Evolutionary conservation across 2,797 vertebrate species (phyloP).

Genomic region (Coranthus polyacanthus): DNA sequence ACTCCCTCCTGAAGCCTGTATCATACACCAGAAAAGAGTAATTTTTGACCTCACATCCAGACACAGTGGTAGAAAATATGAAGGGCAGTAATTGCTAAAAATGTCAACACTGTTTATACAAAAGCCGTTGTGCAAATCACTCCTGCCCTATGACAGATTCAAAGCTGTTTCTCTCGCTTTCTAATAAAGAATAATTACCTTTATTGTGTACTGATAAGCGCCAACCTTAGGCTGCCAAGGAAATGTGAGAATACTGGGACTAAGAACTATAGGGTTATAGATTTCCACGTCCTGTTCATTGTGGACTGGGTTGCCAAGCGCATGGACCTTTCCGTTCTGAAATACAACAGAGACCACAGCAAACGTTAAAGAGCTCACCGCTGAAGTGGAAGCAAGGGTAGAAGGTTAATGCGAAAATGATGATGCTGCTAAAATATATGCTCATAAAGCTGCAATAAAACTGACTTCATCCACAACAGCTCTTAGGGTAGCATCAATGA

Average conservation of each 20-base stretch:
- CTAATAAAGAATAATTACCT: constrained; percentile 81
- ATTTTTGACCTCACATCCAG: not conserved
- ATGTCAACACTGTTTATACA: not conserved
- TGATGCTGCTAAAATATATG: constrained; percentile 7
- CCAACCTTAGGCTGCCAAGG: constrained; percentile 96
- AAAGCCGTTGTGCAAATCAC: not conserved
- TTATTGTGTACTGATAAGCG: constrained; percentile 93
- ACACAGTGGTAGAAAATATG: not conserved
- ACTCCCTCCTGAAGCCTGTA: constrained; percentile 93
- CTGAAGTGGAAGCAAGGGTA: not conserved
- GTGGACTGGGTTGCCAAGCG: constrained; percentile 86
- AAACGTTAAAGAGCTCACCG: constrained; percentile 12
- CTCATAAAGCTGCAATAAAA: constrained; percentile 19
- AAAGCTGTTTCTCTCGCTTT: not conserved
- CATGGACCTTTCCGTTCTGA: constrained; percentile 88
- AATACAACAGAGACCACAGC: constrained; percentile 61
- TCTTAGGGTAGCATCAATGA: constrained; percentile 88
- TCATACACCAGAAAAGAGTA: constrained; percentile 12
- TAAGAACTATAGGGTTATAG: constrained; percentile 91
- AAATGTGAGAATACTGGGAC: constrained; percentile 92
- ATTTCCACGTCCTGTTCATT: constrained; percentile 97
- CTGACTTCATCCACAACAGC: constrained; percentile 91
- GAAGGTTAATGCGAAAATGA: constrained; percentile 25
- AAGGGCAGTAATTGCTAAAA: not conserved
- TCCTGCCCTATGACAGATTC: not conserved